Evolutionary conservation across 2,797 vertebrate genomes (phyloP).

Genomic region (Gymnoscopelus microlampas): DNA sequence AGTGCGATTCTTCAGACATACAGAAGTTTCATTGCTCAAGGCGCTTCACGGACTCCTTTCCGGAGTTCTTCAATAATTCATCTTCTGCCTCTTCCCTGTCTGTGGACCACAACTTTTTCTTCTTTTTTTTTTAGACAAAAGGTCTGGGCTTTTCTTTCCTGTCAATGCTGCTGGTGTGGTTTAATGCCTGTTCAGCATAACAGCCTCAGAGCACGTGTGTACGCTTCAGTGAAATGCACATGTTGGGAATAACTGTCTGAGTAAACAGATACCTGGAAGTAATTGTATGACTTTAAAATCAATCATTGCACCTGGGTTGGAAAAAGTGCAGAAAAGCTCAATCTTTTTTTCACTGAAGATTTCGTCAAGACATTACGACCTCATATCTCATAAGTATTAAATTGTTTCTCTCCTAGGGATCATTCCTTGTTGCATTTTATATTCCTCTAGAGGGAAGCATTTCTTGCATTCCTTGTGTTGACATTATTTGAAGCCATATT

Average conservation of each 20-base stretch:
- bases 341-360: constrained; percentile 22
- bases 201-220: constrained; percentile 10
- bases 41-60: constrained; percentile 40
- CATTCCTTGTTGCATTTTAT: background rate
- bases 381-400: constrained; percentile 22
- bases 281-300: background rate
- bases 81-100: constrained; percentile 42
- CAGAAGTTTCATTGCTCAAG: constrained; percentile 53
- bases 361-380: constrained; percentile 26
- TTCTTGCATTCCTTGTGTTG: background rate
- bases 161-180: constrained; percentile 2
- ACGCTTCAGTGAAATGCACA: background rate
- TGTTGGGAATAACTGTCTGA: background rate
- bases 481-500: constrained; percentile 10
- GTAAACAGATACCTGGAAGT: constrained; percentile 11
- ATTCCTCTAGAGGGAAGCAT: background rate
- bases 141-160: constrained; percentile 36
- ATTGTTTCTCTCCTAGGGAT: constrained; percentile 16
- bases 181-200: background rate
- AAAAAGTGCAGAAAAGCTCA: background rate
- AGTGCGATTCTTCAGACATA: constrained; percentile 43
- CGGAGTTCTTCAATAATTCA: constrained; percentile 69
- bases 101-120: constrained; percentile 58
- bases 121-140: constrained; percentile 47
- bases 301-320: background rate